A percentile compares a stretch with the other conserved stretches of the same genome.
phyloP scores from a whole-genome alignment of 2,797 vertebrate species.

The Sebastolobus alascanus region DNA sequence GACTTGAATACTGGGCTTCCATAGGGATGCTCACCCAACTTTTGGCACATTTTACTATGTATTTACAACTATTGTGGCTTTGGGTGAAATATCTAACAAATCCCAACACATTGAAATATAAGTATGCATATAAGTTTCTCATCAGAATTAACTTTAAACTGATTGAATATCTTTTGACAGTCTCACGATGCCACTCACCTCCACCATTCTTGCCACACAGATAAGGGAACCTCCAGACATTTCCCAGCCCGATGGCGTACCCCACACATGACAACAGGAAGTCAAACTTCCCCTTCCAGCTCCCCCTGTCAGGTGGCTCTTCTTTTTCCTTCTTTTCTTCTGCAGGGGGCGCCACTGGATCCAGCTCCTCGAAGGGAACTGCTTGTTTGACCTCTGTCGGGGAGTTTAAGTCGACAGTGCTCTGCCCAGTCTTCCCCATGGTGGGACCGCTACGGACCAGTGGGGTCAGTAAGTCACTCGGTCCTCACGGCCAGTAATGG shows the following conservation, averaged over 20 bases:
- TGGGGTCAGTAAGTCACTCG: conserved; percentile 31
- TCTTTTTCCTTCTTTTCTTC: conserved; percentile 77
- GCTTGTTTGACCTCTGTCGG: conserved; percentile 87
- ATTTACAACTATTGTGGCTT: not conserved
- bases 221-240: conserved; percentile 95
- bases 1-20: not conserved
- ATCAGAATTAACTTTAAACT: not conserved
- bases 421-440: conserved; percentile 91
- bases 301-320: conserved; percentile 87
- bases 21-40: not conserved
- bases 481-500: conserved; percentile 41
- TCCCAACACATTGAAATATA: not conserved
- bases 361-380: conserved; percentile 81
- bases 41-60: not conserved
- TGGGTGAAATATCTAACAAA: not conserved
- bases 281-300: conserved; percentile 96
- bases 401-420: conserved; percentile 88
- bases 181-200: conserved; percentile 80
- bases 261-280: conserved; percentile 94
- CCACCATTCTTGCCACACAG: conserved; percentile 95
- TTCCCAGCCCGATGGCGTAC: conserved; percentile 93
- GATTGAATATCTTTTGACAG: not conserved
- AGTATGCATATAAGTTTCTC: not conserved
- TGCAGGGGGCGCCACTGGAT: conserved; percentile 32
- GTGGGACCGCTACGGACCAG: conserved; percentile 46